A percentile compares a stretch with the other conserved stretches of the same genome.
phyloP scores from a whole-genome alignment of 2,797 vertebrate species.

The Smutsia gigantea region DNA sequence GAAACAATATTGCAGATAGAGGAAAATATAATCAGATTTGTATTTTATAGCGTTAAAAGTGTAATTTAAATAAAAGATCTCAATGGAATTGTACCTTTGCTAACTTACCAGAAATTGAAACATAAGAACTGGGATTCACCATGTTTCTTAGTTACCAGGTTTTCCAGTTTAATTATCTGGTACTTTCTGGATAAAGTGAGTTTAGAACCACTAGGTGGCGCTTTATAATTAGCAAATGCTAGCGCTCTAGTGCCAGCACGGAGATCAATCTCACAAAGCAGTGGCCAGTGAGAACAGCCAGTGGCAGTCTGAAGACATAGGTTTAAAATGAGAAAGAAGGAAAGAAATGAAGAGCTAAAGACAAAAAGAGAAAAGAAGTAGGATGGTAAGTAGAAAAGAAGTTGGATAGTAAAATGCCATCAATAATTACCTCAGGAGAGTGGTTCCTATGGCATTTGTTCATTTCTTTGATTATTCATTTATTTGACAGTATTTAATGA shows the following conservation, averaged over 20 bases:
- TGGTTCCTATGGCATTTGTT: neutral
- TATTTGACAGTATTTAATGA: neutral
- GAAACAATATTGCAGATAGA: neutral
- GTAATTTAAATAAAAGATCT: conserved; percentile 11
- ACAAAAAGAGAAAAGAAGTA: conserved; percentile 9
- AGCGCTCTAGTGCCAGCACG: neutral
- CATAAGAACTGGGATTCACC: neutral
- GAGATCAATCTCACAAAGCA: neutral
- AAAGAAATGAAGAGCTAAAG: neutral
- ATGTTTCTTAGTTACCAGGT: neutral
- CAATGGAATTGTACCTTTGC: neutral
- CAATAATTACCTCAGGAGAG: neutral
- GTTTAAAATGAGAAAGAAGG: conserved; percentile 38
- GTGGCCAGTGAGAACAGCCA: neutral
- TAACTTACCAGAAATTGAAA: neutral
- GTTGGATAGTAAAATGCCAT: neutral
- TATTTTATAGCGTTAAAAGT: conserved; percentile 38
- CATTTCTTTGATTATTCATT: neutral
- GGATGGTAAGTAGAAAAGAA: neutral
- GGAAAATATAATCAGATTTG: neutral
- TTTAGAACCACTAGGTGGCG: conserved; percentile 80
- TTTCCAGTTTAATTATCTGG: neutral
- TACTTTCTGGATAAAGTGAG: neutral
- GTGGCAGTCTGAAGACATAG: neutral
- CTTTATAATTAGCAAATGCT: conserved; percentile 75